Evolutionary conservation across 2,888 invertebrate genomes (phyloP).

Genomic region (Apomyelois bistriatella): DNA sequence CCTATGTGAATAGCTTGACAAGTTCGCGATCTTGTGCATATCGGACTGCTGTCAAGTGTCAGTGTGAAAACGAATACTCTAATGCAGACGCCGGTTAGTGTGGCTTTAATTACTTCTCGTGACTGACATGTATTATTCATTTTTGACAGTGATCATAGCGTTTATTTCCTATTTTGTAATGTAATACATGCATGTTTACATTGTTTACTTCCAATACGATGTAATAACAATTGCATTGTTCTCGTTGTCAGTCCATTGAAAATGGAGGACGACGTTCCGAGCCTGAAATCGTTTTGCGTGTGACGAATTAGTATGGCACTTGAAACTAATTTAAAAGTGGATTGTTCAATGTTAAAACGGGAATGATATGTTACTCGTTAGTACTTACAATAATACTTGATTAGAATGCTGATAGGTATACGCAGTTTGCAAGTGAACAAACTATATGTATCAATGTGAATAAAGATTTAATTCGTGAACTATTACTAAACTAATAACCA

Average conservation of each 20-base stretch:
- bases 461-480: slow-evolving; percentile 25
- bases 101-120: slow-evolving; percentile 30
- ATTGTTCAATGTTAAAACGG: background rate
- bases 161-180: slow-evolving; percentile 6
- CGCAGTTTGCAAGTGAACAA: slow-evolving; percentile 15
- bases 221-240: too few relatives aligned
- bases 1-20: too few relatives aligned
- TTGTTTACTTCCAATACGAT: slow-evolving; percentile 13
- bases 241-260: background rate
- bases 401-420: slow-evolving; percentile 19
- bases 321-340: slow-evolving; percentile 1
- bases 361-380: slow-evolving; percentile 3
- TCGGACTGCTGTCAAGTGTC: too few relatives aligned
- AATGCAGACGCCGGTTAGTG: slow-evolving; percentile 26
- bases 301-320: background rate
- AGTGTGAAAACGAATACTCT: background rate
- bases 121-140: background rate
- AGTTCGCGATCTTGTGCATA: too few relatives aligned
- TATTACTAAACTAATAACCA: slow-evolving; percentile 24
- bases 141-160: background rate
- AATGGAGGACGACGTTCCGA: slow-evolving; percentile 7
- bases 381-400: slow-evolving; percentile 14
- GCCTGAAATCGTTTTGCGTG: background rate
- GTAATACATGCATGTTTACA: slow-evolving; percentile 8
- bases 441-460: slow-evolving; percentile 20